A percentile compares a stretch with the other conserved stretches of the same genome.
Evolutionary conservation across 2,888 invertebrate genomes (phyloP).

Genomic region (Amphipoea lucens): DNA sequence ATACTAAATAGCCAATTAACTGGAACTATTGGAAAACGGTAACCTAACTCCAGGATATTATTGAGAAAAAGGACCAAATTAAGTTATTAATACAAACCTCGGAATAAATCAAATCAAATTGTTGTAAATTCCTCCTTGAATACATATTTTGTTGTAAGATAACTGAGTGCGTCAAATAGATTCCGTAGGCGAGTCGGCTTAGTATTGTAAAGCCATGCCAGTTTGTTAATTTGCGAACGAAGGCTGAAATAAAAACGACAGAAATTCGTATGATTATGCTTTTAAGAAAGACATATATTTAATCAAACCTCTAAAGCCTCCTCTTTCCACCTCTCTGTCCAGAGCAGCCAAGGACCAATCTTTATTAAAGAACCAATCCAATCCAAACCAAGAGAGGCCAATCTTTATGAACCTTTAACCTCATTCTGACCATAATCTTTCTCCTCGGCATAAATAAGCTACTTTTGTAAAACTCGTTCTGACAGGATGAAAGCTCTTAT

Average conservation of each 20-base stretch:
- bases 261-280: not conserved
- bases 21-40: not conserved
- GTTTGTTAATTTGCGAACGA: conserved; percentile 16
- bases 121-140: conserved; percentile 37
- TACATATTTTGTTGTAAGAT: conserved; percentile 40
- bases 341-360: no score
- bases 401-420: not conserved
- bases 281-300: not conserved
- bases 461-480: not conserved
- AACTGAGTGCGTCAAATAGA: conserved; percentile 47
- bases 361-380: no score
- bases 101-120: conserved; percentile 32
- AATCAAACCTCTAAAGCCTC: not conserved
- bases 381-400: no score
- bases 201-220: conserved; percentile 45
- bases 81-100: conserved; percentile 28
- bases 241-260: conserved; percentile 22
- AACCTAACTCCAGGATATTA: no score
- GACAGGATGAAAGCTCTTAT: not conserved
- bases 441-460: not conserved
- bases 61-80: not conserved
- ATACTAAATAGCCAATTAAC: not conserved
- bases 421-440: not conserved
- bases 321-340: no score
- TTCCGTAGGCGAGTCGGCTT: conserved; percentile 36